Percentiles rank a stretch among this genome's conserved stretches.
phyloP scores from a whole-genome alignment of 2,113 vertebrate genomes.

The Podarcis muralis region DNA sequence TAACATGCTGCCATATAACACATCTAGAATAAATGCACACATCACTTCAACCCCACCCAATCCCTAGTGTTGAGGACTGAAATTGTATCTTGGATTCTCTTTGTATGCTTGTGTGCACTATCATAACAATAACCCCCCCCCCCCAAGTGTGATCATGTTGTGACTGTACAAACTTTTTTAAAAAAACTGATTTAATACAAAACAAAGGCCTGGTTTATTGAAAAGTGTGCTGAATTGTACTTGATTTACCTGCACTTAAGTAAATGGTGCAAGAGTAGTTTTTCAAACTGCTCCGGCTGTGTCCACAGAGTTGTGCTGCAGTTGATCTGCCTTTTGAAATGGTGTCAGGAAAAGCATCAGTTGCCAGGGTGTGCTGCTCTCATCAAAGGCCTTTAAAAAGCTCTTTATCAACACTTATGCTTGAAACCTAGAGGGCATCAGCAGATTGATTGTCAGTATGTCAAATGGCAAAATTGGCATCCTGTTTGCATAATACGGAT shows the following conservation, averaged over 20 bases:
- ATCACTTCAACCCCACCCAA: too few species aligned
- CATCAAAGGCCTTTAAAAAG: not conserved
- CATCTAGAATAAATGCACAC: not conserved
- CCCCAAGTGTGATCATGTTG: not conserved
- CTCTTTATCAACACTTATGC: not conserved
- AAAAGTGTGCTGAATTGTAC: constrained; percentile 36
- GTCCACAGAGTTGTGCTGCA: constrained; percentile 40
- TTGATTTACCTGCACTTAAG: constrained; percentile 49
- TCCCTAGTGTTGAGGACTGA: too few species aligned
- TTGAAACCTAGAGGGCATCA: constrained; percentile 3
- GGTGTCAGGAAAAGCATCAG: constrained; percentile 2
- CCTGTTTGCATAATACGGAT: not conserved
- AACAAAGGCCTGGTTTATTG: constrained; percentile 28
- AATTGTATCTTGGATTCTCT: not conserved
- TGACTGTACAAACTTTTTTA: not conserved
- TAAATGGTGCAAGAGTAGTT: constrained; percentile 42
- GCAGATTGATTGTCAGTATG: not conserved
- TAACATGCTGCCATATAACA: not conserved
- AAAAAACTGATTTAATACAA: not conserved
- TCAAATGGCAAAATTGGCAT: not conserved
- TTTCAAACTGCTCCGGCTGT: constrained; percentile 43
- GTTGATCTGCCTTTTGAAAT: constrained; percentile 35
- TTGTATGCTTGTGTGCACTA: not conserved
- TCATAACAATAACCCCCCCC: not conserved
- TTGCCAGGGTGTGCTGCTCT: constrained; percentile 9